Conservation (phyloP, 2,888 invertebrate species). For the Portevinia maculata region DNA sequence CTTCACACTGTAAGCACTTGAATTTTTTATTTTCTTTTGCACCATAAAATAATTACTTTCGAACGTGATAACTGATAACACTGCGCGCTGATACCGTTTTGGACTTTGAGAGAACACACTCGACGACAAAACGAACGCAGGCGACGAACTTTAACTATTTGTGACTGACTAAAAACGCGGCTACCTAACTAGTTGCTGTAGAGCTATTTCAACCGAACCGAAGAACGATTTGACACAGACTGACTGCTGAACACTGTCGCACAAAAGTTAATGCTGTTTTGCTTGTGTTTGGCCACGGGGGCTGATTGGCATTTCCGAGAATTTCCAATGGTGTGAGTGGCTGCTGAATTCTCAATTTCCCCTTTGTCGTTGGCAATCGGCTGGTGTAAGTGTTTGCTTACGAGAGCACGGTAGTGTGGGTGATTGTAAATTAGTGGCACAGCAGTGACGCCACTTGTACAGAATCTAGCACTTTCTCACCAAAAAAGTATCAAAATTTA, state of each 20-base stretch:
- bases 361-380: conserved; percentile 24
- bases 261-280: conserved; percentile 59
- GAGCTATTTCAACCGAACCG: conserved; percentile 75
- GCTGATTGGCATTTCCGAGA: conserved; percentile 72
- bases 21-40: conserved; percentile 18
- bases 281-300: conserved; percentile 19
- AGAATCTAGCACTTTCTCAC: too few species aligned
- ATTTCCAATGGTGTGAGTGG: conserved; percentile 54
- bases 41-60: conserved; percentile 6
- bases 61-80: conserved; percentile 40
- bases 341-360: conserved; percentile 60
- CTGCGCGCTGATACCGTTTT: conserved; percentile 45
- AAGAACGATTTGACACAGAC: conserved; percentile 79
- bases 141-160: conserved; percentile 51
- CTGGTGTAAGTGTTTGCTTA: conserved; percentile 39
- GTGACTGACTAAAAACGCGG: conserved; percentile 49
- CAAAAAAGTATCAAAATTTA: not conserved
- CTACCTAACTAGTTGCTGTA: conserved; percentile 9
- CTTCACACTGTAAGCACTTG: conserved; percentile 54
- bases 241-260: conserved; percentile 65
- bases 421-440: conserved; percentile 60
- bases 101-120: conserved; percentile 2
- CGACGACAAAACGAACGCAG: not conserved
- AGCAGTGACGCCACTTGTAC: conserved; percentile 69
- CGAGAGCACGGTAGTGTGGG: conserved; percentile 35